Percentiles rank a stretch among this genome's conserved stretches.
Conservation (phyloP, 53 echinoderm and acorn worm species). For the Paracentrotus lividus region DNA sequence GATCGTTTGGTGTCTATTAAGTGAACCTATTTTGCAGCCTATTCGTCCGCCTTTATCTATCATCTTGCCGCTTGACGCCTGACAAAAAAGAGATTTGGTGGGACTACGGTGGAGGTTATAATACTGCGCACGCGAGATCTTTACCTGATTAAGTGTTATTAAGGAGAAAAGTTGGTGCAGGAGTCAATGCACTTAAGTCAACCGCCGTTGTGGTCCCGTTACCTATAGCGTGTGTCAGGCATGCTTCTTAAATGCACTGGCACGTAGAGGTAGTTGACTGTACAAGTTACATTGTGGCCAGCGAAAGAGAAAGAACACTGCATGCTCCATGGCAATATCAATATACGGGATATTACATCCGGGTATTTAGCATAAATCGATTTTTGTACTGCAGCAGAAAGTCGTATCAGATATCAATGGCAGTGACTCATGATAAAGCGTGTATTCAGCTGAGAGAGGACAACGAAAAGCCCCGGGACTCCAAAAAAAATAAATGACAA, state of each 20-base stretch:
- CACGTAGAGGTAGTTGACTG: constrained; percentile 1
- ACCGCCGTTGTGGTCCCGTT: not conserved
- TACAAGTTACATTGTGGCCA: constrained; percentile 22
- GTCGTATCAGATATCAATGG: constrained; percentile 20
- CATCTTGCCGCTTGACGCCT: constrained; percentile 52
- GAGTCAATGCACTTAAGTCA: constrained; percentile 68
- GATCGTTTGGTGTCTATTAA: constrained; percentile 69
- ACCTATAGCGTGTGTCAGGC: constrained; percentile 40
- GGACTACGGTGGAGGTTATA: constrained; percentile 41
- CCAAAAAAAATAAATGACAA: no score
- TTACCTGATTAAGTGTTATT: constrained; percentile 67
- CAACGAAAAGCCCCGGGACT: not conserved
- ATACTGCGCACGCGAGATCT: constrained; percentile 65
- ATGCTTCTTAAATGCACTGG: not conserved
- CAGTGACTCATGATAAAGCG: constrained; percentile 48
- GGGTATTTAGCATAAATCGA: constrained; percentile 57
- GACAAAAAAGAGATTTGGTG: constrained; percentile 39
- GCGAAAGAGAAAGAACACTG: not conserved
- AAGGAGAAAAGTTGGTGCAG: constrained; percentile 49
- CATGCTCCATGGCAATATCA: not conserved
- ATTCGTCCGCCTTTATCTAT: constrained; percentile 58
- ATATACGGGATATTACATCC: constrained; percentile 42
- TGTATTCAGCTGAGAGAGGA: constrained; percentile 1
- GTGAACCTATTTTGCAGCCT: constrained; percentile 61
- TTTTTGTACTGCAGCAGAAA: not conserved